These are phyloP conservation scores for Sinella curviseta DNA, from an alignment of 1,140 invertebrate genomes.

Conservation along the genomic window DNA sequence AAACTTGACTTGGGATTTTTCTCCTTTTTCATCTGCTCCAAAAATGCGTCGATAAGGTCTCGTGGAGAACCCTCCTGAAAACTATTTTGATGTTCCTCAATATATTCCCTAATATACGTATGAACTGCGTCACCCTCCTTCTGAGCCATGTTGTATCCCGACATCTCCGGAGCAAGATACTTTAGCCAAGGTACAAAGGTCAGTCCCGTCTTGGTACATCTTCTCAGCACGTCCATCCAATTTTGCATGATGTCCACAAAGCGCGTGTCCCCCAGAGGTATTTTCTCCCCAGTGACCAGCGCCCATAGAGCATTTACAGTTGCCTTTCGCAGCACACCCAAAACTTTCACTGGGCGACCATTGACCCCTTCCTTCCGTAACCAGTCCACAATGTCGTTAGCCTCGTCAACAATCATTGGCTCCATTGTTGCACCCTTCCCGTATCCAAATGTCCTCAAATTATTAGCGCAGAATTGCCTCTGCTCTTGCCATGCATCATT, in stretches of 20 bases:
- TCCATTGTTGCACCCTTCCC: background rate
- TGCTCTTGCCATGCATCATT: background rate
- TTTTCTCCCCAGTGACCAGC: background rate
- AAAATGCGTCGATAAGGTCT: background rate
- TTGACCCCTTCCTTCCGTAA: background rate
- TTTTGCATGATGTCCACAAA: background rate
- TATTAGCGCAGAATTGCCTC: background rate
- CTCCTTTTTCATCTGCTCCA: background rate
- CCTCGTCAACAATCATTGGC: background rate
- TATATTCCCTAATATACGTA: background rate
- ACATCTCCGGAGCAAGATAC: background rate
- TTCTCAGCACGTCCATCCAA: background rate
- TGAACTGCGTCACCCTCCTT: background rate
- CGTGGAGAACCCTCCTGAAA: background rate
- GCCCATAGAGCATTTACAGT: background rate
- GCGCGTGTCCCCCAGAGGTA: background rate
- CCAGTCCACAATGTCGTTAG: background rate
- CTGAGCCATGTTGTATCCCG: background rate
- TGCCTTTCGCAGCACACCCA: background rate
- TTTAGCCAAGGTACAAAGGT: background rate
- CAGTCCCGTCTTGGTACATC: background rate
- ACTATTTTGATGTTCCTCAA: background rate
- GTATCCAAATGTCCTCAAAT: background rate
- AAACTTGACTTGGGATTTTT: background rate
- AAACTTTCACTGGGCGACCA: background rate